Conservation (phyloP, 2,797 vertebrate genomes). For the Silurus aristotelis region DNA sequence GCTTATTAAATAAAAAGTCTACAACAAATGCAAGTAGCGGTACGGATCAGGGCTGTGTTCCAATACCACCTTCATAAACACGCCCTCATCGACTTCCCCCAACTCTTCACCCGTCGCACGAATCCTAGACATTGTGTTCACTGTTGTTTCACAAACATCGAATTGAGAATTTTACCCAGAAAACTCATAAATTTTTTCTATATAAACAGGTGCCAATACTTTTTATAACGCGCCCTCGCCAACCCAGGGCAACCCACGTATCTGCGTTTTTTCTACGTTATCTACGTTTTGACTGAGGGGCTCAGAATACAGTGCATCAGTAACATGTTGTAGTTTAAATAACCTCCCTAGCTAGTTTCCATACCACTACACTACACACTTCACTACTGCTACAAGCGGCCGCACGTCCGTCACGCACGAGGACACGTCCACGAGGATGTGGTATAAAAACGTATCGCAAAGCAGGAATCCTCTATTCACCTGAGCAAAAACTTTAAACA, state of each 20-base stretch:
- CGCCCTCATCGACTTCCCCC: neutral
- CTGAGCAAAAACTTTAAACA: conserved; percentile 20
- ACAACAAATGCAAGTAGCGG: conserved; percentile 5
- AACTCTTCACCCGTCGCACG: too few relatives aligned
- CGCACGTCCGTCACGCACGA: neutral
- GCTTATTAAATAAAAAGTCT: conserved; percentile 42
- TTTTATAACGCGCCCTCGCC: neutral
- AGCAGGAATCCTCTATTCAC: neutral
- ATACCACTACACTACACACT: neutral
- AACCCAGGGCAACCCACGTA: too few relatives aligned
- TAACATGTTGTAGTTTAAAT: neutral
- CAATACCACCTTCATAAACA: neutral
- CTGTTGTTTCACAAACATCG: neutral
- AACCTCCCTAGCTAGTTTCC: neutral
- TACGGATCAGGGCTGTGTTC: neutral
- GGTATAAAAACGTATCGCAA: neutral
- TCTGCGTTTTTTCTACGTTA: neutral
- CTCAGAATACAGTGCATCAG: neutral
- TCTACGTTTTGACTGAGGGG: neutral
- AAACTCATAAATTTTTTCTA: neutral
- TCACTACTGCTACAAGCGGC: neutral
- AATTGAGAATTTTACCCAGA: neutral
- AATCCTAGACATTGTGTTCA: neutral
- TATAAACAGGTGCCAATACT: neutral
- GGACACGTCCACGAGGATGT: neutral